These are phyloP conservation scores for Sphinx pinastri DNA, from an alignment of 2,888 invertebrate species.

Conservation along the genomic window DNA sequence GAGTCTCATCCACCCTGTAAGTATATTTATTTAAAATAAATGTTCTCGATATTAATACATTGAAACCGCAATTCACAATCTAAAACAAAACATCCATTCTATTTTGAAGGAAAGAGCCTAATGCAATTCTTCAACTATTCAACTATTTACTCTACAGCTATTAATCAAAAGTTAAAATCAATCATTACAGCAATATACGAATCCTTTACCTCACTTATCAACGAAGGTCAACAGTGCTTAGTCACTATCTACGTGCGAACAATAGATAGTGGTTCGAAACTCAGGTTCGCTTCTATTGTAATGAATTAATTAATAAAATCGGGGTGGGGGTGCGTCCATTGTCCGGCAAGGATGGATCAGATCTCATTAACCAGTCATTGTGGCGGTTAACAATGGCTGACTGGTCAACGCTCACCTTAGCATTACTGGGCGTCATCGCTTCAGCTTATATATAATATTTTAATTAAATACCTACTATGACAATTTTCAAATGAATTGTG, in stretches of 20 bases:
- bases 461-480: background rate
- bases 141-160: slow-evolving; percentile 9
- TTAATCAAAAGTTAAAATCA: slow-evolving; percentile 21
- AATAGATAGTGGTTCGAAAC: slow-evolving; percentile 75
- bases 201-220: slow-evolving; percentile 31
- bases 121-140: background rate
- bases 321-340: slow-evolving; percentile 70
- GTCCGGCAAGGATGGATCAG: slow-evolving; percentile 79
- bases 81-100: background rate
- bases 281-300: slow-evolving; percentile 79
- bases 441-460: background rate
- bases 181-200: slow-evolving; percentile 20
- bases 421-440: slow-evolving; percentile 63
- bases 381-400: slow-evolving; percentile 68
- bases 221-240: slow-evolving; percentile 63
- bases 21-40: too few species aligned
- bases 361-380: slow-evolving; percentile 84
- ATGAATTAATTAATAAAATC: slow-evolving; percentile 84
- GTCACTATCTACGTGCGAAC: slow-evolving; percentile 67
- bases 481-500: background rate
- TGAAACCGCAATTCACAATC: background rate
- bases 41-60: too few species aligned
- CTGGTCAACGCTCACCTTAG: slow-evolving; percentile 46
- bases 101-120: background rate
- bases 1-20: too few species aligned